Evolutionary conservation across 92 coral and sea anemone species (phyloP).

Genomic region (Siderastrea radians): DNA sequence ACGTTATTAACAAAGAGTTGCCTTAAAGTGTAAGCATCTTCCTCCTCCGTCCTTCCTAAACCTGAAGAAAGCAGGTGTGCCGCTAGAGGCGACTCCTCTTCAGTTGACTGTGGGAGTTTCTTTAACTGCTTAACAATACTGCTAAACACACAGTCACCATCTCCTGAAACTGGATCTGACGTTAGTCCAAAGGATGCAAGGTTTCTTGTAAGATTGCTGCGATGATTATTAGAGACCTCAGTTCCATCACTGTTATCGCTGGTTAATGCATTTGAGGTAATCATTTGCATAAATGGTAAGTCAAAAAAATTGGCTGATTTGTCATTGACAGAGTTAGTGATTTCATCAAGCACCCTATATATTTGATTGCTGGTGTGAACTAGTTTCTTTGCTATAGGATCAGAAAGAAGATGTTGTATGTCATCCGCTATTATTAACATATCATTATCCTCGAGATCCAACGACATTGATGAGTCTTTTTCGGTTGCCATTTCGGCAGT

Average conservation of each 20-base stretch:
- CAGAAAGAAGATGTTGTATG: constrained; percentile 3
- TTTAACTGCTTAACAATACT: constrained; percentile 51
- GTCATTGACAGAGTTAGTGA: constrained; percentile 1
- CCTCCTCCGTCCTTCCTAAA: background rate
- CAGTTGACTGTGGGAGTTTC: background rate
- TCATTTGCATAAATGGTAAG: constrained; percentile 4
- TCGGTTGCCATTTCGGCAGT: background rate
- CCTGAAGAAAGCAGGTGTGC: constrained; percentile 4
- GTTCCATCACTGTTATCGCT: background rate
- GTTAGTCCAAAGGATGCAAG: constrained; percentile 31
- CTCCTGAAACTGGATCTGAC: constrained; percentile 46
- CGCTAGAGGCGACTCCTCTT: background rate
- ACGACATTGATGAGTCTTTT: background rate
- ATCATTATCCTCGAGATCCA: constrained; percentile 3
- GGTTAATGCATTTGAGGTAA: background rate
- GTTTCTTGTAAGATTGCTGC: constrained; percentile 15
- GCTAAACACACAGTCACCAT: constrained; percentile 63
- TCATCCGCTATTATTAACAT: background rate
- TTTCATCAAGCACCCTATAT: background rate
- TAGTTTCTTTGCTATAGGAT: constrained; percentile 10
- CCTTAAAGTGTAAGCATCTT: constrained; percentile 41
- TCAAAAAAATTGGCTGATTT: constrained; percentile 10
- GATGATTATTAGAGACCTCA: background rate
- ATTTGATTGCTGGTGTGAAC: background rate
- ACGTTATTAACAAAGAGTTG: constrained; percentile 47